These are phyloP conservation scores for Amphipoea oculea DNA, from an alignment of 2,888 invertebrate species.

Conservation along the genomic window DNA sequence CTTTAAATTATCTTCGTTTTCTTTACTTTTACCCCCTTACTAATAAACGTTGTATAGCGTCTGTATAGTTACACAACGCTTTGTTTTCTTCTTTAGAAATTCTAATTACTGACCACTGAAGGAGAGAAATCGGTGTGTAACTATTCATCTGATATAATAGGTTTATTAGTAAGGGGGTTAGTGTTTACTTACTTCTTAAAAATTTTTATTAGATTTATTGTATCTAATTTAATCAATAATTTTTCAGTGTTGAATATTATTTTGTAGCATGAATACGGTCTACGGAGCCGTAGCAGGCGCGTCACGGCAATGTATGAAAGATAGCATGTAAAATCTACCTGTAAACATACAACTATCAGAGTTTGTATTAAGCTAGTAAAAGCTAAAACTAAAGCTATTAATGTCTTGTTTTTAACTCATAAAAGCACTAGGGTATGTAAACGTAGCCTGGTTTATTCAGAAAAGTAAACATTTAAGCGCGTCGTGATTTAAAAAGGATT, in stretches of 20 bases:
- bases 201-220: constrained; percentile 38
- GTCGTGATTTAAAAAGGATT: constrained; percentile 23
- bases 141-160: too few relatives aligned
- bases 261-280: neutral
- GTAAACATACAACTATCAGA: neutral
- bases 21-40: constrained; percentile 62
- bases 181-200: constrained; percentile 38
- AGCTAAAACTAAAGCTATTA: constrained; percentile 31
- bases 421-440: constrained; percentile 24
- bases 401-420: constrained; percentile 15
- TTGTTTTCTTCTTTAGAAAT: too few relatives aligned
- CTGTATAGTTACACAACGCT: too few relatives aligned
- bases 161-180: neutral
- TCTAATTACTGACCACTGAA: too few relatives aligned
- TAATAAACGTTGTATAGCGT: too few relatives aligned
- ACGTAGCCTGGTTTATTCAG: constrained; percentile 32
- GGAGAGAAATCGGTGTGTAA: too few relatives aligned
- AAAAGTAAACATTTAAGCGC: constrained; percentile 23
- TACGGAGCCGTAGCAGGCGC: neutral
- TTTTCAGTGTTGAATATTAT: neutral
- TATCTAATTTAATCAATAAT: constrained; percentile 43
- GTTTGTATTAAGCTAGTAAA: neutral
- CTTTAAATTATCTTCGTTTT: constrained; percentile 75
- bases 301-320: neutral
- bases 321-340: neutral